Evolutionary conservation across 2,797 vertebrate species (phyloP).

Genomic region (Protosalanx chinensis): DNA sequence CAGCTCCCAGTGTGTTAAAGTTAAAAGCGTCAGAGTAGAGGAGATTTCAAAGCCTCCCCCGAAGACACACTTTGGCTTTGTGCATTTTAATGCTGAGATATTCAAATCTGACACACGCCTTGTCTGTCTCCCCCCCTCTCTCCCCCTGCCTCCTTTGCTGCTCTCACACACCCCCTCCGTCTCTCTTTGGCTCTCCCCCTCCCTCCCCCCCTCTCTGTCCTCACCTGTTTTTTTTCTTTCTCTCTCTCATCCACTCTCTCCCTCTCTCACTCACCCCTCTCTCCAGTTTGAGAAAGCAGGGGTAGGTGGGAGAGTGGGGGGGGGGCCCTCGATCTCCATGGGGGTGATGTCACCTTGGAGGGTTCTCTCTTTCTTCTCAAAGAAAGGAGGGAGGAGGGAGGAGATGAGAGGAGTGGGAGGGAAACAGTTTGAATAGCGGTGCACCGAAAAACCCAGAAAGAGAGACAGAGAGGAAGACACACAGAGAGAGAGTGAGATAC

Average conservation of each 20-base stretch:
- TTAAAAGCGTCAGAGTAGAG: slow-evolving; percentile 60
- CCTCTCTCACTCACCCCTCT: background rate
- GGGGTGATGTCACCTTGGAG: slow-evolving; percentile 6
- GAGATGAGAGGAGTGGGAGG: background rate
- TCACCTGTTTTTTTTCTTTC: background rate
- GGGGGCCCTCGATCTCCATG: slow-evolving; percentile 1
- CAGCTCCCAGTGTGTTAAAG: slow-evolving; percentile 28
- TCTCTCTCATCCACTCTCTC: slow-evolving; percentile 8
- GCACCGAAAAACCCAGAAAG: too few species aligned
- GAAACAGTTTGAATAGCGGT: background rate
- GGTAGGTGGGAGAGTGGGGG: background rate
- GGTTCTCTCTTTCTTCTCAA: background rate
- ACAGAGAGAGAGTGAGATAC: too few species aligned
- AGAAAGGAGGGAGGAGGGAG: background rate
- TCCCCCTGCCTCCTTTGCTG: background rate
- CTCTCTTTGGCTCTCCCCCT: background rate
- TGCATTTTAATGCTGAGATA: slow-evolving; percentile 65
- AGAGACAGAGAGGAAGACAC: too few species aligned
- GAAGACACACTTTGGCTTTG: slow-evolving; percentile 59
- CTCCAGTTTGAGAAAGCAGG: background rate
- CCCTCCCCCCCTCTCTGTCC: background rate
- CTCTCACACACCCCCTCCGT: background rate
- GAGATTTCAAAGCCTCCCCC: slow-evolving; percentile 66
- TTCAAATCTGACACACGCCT: slow-evolving; percentile 54
- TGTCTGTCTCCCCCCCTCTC: slow-evolving; percentile 2